Conservation (phyloP, 2,888 invertebrate species). For the Hypolimnas misippus region DNA sequence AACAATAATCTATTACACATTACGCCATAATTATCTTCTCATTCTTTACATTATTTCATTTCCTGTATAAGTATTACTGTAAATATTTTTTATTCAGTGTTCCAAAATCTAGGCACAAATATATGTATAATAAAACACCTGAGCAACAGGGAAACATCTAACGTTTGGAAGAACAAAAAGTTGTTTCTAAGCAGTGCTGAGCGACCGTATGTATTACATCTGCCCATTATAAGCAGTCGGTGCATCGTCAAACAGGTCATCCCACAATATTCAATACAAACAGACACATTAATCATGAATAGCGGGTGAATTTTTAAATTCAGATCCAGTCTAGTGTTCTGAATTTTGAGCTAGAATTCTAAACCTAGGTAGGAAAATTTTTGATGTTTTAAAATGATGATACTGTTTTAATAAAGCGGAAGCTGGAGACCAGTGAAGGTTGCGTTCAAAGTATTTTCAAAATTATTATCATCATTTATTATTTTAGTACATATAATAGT, state of each 20-base stretch:
- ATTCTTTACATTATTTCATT: too few relatives aligned
- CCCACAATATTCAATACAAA: slow-evolving; percentile 60
- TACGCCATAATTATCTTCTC: too few relatives aligned
- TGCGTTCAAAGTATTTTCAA: background rate
- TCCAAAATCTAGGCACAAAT: background rate
- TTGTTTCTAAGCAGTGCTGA: slow-evolving; percentile 56
- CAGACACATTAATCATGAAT: slow-evolving; percentile 68
- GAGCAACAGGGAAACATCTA: slow-evolving; percentile 30
- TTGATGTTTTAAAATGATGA: slow-evolving; percentile 3
- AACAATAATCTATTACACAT: too few relatives aligned
- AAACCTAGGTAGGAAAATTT: slow-evolving; percentile 32
- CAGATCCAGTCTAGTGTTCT: slow-evolving; percentile 47
- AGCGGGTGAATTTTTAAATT: slow-evolving; percentile 58
- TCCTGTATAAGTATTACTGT: too few relatives aligned
- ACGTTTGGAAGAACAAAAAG: slow-evolving; percentile 32
- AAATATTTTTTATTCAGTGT: too few relatives aligned
- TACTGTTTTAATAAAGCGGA: background rate
- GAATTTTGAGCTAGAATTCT: slow-evolving; percentile 47
- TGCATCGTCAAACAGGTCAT: slow-evolving; percentile 78
- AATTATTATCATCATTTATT: too few relatives aligned
- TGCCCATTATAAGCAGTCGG: slow-evolving; percentile 68
- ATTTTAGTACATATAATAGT: too few relatives aligned
- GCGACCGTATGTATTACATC: slow-evolving; percentile 64
- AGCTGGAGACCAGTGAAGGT: background rate
- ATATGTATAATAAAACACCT: slow-evolving; percentile 28